These are phyloP conservation scores for Origma solitaria DNA, from an alignment of 2,113 vertebrate genomes.

Conservation along the genomic window DNA sequence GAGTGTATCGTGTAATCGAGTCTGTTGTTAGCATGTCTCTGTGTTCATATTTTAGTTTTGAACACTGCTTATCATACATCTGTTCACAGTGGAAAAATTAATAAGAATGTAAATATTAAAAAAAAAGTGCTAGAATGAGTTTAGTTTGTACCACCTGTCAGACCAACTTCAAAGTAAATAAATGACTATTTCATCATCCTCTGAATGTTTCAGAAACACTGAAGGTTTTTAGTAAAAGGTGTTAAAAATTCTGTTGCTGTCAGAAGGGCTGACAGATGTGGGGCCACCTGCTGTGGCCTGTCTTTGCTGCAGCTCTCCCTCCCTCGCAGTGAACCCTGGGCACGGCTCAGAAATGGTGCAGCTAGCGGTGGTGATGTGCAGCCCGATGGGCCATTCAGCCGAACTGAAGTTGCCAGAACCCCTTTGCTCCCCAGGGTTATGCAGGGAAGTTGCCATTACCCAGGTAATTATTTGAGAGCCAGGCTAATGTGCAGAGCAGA, in stretches of 20 bases:
- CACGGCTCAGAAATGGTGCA: neutral
- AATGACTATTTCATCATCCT: neutral
- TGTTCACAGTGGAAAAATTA: neutral
- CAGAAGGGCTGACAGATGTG: neutral
- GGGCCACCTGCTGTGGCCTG: neutral
- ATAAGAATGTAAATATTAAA: neutral
- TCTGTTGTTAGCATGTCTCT: neutral
- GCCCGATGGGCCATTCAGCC: neutral
- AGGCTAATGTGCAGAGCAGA: neutral
- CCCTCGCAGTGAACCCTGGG: fast-evolving
- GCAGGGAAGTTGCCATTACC: neutral
- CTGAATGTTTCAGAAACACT: neutral
- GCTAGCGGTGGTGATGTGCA: neutral
- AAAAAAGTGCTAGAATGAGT: neutral
- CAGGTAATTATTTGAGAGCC: neutral
- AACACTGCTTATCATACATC: fast-evolving
- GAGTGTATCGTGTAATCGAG: fast-evolving
- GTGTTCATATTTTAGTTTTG: neutral
- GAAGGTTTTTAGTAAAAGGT: neutral
- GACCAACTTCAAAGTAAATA: neutral
- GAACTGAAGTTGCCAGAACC: neutral
- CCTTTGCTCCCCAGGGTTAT: neutral
- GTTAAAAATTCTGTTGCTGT: neutral
- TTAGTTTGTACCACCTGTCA: neutral
- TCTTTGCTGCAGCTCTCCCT: fast-evolving